These are phyloP conservation scores for Andrena hattorfiana DNA, from an alignment of 2,888 invertebrate species.

Conservation along the genomic window DNA sequence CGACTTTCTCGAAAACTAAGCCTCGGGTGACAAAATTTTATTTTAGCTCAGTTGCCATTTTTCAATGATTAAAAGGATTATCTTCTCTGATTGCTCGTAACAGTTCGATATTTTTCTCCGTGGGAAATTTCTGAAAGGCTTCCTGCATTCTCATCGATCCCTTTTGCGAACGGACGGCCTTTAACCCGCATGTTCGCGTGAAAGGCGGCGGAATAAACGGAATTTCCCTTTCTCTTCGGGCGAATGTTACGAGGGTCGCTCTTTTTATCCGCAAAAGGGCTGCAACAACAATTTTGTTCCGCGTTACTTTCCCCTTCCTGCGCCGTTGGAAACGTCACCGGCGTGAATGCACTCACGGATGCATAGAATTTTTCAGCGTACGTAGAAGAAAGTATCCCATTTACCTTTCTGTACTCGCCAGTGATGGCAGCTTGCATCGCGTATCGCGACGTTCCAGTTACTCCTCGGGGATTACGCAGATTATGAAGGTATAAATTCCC, in stretches of 20 bases:
- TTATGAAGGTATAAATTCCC: slow-evolving; percentile 17
- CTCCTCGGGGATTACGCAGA: slow-evolving; percentile 20
- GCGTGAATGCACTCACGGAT: slow-evolving; percentile 54
- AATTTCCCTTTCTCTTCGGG: slow-evolving; percentile 34
- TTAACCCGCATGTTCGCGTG: not conserved
- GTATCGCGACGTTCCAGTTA: slow-evolving; percentile 18
- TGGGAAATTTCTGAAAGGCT: slow-evolving; percentile 6
- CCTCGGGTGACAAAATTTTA: too few species aligned
- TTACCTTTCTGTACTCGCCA: slow-evolving; percentile 28
- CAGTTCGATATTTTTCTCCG: slow-evolving; percentile 13
- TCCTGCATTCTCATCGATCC: slow-evolving; percentile 28
- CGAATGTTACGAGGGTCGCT: slow-evolving; percentile 40
- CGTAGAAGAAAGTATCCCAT: slow-evolving; percentile 42
- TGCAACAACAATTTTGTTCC: slow-evolving; percentile 42
- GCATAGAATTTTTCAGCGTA: slow-evolving; percentile 65
- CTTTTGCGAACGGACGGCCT: slow-evolving; percentile 13
- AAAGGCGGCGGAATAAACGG: slow-evolving; percentile 13
- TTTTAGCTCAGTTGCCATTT: not conserved
- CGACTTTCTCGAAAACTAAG: too few species aligned
- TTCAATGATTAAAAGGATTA: slow-evolving; percentile 2
- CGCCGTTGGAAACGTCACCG: slow-evolving; percentile 1
- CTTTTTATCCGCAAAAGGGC: slow-evolving; percentile 28
- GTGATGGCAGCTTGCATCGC: slow-evolving; percentile 23
- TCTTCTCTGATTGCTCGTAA: slow-evolving; percentile 5
- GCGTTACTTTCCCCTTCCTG: not conserved